Conservation (phyloP, 2,797 vertebrate species). For the Peromyscus aztecus region DNA sequence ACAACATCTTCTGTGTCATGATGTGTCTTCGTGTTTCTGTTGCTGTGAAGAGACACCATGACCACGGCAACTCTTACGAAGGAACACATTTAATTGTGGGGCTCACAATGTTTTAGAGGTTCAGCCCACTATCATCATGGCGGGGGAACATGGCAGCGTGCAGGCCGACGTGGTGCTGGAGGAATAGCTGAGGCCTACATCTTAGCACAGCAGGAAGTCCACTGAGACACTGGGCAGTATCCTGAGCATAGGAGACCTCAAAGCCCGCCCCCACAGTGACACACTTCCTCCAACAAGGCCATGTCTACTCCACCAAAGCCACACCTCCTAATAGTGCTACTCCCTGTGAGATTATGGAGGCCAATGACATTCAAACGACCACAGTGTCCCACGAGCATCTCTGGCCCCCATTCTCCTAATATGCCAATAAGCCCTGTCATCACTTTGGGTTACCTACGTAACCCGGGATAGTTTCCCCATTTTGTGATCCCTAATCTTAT, state of each 20-base stretch:
- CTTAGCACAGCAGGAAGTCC: not conserved
- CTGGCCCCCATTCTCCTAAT: not conserved
- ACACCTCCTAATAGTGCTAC: no score
- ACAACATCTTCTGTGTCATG: not conserved
- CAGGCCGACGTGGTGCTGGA: not conserved
- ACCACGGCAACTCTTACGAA: not conserved
- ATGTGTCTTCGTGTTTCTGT: not conserved
- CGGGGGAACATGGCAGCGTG: not conserved
- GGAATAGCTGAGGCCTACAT: not conserved
- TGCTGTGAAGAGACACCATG: not conserved
- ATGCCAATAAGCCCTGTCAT: not conserved
- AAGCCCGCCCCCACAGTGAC: not conserved
- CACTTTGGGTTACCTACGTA: not conserved
- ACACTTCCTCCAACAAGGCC: not conserved
- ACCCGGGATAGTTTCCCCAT: not conserved
- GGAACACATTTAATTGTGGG: not conserved
- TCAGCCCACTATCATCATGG: not conserved
- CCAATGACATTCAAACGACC: no score
- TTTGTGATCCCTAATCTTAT: conserved; percentile 18
- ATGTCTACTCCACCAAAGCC: no score
- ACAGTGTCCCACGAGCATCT: not conserved
- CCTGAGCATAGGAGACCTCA: not conserved
- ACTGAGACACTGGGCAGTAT: not conserved
- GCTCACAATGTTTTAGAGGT: not conserved
- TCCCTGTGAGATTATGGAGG: no score